Conservation (phyloP, 2,113 vertebrate species). For the Oreotrochilus melanogaster region DNA sequence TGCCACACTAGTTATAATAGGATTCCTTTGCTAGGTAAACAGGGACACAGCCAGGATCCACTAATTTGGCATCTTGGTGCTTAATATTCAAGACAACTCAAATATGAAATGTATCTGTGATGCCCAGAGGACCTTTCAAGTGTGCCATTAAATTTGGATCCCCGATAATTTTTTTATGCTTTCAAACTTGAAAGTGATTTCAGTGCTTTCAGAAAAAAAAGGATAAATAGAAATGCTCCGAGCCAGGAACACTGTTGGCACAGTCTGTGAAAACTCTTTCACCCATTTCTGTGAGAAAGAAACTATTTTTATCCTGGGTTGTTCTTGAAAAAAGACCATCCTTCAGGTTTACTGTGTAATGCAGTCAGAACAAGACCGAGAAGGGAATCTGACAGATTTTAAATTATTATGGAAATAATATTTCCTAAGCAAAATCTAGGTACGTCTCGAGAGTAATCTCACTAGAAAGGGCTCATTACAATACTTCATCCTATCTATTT, state of each 20-base stretch:
- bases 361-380: neutral
- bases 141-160: slow-evolving; percentile 9
- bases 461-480: neutral
- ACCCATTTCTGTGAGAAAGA: slow-evolving; percentile 42
- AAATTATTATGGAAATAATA: slow-evolving; percentile 1
- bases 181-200: slow-evolving; percentile 43
- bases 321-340: neutral
- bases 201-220: slow-evolving; percentile 25
- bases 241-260: slow-evolving; percentile 49
- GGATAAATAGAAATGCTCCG: slow-evolving; percentile 55
- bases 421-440: slow-evolving; percentile 24
- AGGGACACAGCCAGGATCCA: neutral
- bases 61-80: neutral
- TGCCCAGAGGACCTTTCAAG: neutral
- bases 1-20: slow-evolving; percentile 34
- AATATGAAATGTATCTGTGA: neutral
- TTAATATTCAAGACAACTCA: neutral
- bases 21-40: slow-evolving; percentile 3
- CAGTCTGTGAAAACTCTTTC: slow-evolving; percentile 59
- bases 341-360: slow-evolving; percentile 26
- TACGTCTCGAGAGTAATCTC: neutral
- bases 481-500: neutral
- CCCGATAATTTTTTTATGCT: neutral
- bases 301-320: slow-evolving; percentile 33
- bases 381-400: slow-evolving; percentile 6